These are phyloP conservation scores for Aphidoletes aphidimyza DNA, from an alignment of 2,888 invertebrate species.

Conservation along the genomic window DNA sequence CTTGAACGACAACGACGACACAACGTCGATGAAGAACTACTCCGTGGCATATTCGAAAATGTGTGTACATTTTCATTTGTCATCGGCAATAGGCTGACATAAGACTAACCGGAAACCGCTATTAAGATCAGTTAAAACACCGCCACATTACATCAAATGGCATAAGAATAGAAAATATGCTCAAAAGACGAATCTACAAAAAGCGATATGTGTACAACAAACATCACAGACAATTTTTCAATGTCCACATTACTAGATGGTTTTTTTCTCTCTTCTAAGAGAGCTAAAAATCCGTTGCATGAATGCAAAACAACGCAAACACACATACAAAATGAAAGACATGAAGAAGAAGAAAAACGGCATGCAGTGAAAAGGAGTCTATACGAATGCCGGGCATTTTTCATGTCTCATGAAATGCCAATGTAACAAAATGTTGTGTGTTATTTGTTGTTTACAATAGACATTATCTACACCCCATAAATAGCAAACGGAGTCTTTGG, in stretches of 20 bases:
- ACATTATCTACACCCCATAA: constrained; percentile 16
- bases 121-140: constrained; percentile 28
- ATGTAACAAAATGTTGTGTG: not conserved
- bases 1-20: not conserved
- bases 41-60: no score
- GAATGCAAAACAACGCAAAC: no score
- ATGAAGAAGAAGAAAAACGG: no score
- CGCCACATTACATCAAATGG: not conserved
- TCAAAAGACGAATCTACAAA: not conserved
- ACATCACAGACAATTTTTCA: not conserved
- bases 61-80: not conserved
- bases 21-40: no score
- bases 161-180: not conserved
- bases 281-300: no score
- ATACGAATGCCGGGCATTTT: no score
- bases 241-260: no score
- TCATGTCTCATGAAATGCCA: not conserved
- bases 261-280: no score
- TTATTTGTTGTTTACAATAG: not conserved
- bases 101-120: constrained; percentile 4
- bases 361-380: no score
- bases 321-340: no score
- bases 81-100: not conserved
- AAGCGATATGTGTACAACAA: not conserved
- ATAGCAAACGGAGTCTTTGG: not conserved